Evolutionary conservation across 2,113 vertebrate genomes (phyloP), one percentile per base, ranked within the genome.

Genomic region (Paracanthobrama guichenoti): DNA sequence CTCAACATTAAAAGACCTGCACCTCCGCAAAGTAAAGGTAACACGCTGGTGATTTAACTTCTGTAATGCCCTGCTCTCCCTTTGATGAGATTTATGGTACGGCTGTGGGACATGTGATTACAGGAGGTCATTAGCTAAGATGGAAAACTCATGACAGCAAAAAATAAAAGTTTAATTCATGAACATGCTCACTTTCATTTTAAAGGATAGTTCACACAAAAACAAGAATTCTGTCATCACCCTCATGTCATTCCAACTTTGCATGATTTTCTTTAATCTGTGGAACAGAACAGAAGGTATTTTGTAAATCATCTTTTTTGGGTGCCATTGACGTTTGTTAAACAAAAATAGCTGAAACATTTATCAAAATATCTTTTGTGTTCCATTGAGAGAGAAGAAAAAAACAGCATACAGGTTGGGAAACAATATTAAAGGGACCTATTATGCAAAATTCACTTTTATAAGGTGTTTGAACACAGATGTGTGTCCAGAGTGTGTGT

Each of bases 81-180:
- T 81, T 81, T 81, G 64, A 81, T 71, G 44, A 69, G 64, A 81
- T 81, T 81, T 71, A 81, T 71, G 79, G 24, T 31, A 35, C 44
- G 69, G 48, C 79, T 55, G 64, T 42, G 64, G 26, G 64, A 10
- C 62, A 14, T 69, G 44, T 64, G 44, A 80, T 67, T 66, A 66
- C 42, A 80, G 57, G 77, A 79, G 9, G 24, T 55, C 79, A 39
- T 26, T 81, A 69, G 31, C 79, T 28, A 48, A 81, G 16, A 50
- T 20, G 48, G 5, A 11, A 13, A 39, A 24, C 11, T 73, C 39
- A 55, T 11, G 8, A 55, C 4, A 77, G n/a, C 26, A 22, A 13
- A 64, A 6, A 71, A 3, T 11, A 44, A 8, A 67, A 20, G 8
- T 0, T 8, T 69, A 16, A 69, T 42, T 18, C 20, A 22, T 35